These are phyloP conservation scores for Orchestia grillus DNA, from an alignment of 1,140 invertebrate genomes.

Conservation along the genomic window DNA sequence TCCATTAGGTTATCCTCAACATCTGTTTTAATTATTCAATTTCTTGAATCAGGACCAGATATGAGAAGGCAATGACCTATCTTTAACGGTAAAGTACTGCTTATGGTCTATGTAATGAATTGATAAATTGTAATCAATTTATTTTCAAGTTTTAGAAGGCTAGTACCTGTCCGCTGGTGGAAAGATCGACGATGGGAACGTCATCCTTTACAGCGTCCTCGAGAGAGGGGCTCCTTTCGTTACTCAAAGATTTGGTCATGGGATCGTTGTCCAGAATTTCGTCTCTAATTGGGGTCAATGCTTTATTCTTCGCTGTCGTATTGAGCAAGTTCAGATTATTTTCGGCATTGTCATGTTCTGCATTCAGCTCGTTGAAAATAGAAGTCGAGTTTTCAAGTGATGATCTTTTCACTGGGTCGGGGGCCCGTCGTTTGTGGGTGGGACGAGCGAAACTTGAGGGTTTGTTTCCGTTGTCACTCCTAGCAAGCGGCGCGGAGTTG, in stretches of 20 bases:
- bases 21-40: no score
- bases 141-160: background rate
- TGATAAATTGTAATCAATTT: background rate
- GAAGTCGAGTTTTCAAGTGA: background rate
- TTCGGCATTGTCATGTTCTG: background rate
- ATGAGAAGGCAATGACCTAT: no score
- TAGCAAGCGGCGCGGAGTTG: background rate
- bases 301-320: background rate
- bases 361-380: background rate
- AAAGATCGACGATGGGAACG: background rate
- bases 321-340: background rate
- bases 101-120: background rate
- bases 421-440: slow-evolving; percentile 12
- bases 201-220: background rate
- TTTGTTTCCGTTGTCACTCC: slow-evolving; percentile 28
- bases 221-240: background rate
- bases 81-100: no score
- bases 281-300: background rate
- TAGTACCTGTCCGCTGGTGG: slow-evolving; percentile 39
- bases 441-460: background rate
- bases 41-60: no score
- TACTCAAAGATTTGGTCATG: background rate
- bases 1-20: no score
- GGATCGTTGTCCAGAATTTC: background rate
- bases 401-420: background rate